Evolutionary conservation across 2,888 invertebrate genomes (phyloP), one percentile per base, ranked within the genome.

Genomic region (Rhorus exstirpatorius): DNA sequence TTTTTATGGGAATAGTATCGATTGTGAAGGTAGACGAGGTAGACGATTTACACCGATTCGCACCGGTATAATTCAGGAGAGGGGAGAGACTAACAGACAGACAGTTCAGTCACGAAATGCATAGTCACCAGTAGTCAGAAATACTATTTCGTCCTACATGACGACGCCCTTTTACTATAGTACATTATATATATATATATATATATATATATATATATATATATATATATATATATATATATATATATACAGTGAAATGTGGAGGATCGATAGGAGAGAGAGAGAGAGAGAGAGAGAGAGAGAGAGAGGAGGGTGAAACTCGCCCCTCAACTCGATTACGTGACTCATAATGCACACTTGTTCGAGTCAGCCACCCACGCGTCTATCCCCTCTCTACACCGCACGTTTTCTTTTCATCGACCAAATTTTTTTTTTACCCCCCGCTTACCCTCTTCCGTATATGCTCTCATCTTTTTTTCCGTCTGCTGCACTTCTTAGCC

Each of bases 321-420:
- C 84, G 84, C 79, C 74, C 90, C 87, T 87, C 87, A 76, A 84
- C 86, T 84, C 87, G 87, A 89, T 89, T 89, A 87, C 90, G 84
- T 91, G 91, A 91, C 90, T 91, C 91, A 91, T 90, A 90, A 88
- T 88, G 82, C 88, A 89, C 87, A 89, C 87, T 88, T 88, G 88
- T 84, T 81, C 85, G 85, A 88, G 72, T 83, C 78, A 74, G 38
- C 77, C 83, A 63, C 81, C 80, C 77, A 79, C 75, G 83, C 78
- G 60, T 55, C 55, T 58, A 17, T 38, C 53, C 38, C 51, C 55
- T 38, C 71, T 12, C 41, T 44, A 19, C 49, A 31, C n/a, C n/a
- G 12, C 31, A 60, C 63, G 70, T 76, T 76, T 81, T 79, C 77
- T 85, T 83, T 79, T 83, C 84, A 77, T 77, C 60, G 81, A 79